Conservation (phyloP, 2,797 vertebrate genomes). For the Geotrypetes seraphini region DNA sequence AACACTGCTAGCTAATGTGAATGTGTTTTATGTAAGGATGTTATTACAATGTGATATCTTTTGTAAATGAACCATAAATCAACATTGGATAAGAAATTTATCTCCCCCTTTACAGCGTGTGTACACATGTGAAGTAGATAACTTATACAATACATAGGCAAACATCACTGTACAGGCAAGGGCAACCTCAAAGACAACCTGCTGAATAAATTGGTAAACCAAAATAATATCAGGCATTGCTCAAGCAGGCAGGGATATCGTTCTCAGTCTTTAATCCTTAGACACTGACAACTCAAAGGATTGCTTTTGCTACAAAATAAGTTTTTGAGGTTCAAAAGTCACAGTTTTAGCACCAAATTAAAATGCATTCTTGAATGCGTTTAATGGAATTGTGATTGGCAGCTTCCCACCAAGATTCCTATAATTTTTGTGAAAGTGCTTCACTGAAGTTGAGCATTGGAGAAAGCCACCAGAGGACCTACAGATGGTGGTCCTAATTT, state of each 20-base stretch:
- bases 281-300: background rate
- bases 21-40: slow-evolving; percentile 29
- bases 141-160: slow-evolving; percentile 6
- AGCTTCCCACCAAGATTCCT: slow-evolving; percentile 70
- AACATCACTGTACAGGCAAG: slow-evolving; percentile 52
- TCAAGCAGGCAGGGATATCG: background rate
- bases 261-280: background rate
- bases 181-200: slow-evolving; percentile 59
- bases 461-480: too few relatives aligned
- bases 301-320: slow-evolving; percentile 16
- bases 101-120: slow-evolving; percentile 66
- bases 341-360: slow-evolving; percentile 4
- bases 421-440: slow-evolving; percentile 80
- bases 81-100: slow-evolving; percentile 60
- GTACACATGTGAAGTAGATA: slow-evolving; percentile 27
- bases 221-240: too few relatives aligned
- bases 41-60: slow-evolving; percentile 28
- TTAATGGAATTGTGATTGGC: slow-evolving; percentile 80
- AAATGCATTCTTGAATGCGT: slow-evolving; percentile 47
- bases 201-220: slow-evolving; percentile 59
- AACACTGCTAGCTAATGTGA: too few relatives aligned
- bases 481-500: too few relatives aligned
- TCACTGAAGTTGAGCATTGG: slow-evolving; percentile 49
- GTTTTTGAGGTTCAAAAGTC: too few relatives aligned
- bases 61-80: slow-evolving; percentile 26